Base-by-base conservation (phyloP, 1,140 invertebrate species). In the Megalonaias nervosa region DNA sequence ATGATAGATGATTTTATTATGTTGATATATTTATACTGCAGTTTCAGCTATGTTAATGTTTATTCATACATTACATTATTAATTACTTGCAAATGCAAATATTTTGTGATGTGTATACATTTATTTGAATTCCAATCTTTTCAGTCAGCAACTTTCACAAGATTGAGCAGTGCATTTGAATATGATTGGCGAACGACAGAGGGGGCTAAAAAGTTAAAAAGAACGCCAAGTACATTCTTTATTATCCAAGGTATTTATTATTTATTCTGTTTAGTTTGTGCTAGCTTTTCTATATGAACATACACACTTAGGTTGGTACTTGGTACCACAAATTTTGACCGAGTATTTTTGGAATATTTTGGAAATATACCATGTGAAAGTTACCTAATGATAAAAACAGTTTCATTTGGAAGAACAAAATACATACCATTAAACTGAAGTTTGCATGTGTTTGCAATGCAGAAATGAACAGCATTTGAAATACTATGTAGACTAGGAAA, bases 81-180 rank as follows among this genome's bases (percentile, higher is more conserved):
- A 9, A 11, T 19, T 16, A 65, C 17, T 65, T 21, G 38, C n/a
- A 16, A 31, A 31, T 21, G 14, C 23, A 26, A 12, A 21, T 65
- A 4, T 65, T 1, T 48, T 67, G n/a, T 67, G 55, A 17, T 67
- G 48, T 58, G 56, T 60, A 21, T 38, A 67, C 19, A 65, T 65
- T 13, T 55, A 58, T 67, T 17, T 23, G 26, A 6, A 67, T 67
- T 6, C 21, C 31, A 23, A 55, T 65, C 48, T 56, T 77, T 86
- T 74, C 70, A 91, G 89, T 82, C 71, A 38, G 80, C 90, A 55
- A 66, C 71, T 3, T 97, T 95, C 88, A 93, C 94, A 31, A 93
- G 94, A 1, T 93, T 96, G 67, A 92, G 94, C 76, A 92, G 93
- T 77, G 93, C 95, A 58, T 85, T 97, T 5, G 92, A 94, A 62